Evolutionary conservation across 1,140 invertebrate species (phyloP).

Genomic region (Drosophila kepulauana): DNA sequence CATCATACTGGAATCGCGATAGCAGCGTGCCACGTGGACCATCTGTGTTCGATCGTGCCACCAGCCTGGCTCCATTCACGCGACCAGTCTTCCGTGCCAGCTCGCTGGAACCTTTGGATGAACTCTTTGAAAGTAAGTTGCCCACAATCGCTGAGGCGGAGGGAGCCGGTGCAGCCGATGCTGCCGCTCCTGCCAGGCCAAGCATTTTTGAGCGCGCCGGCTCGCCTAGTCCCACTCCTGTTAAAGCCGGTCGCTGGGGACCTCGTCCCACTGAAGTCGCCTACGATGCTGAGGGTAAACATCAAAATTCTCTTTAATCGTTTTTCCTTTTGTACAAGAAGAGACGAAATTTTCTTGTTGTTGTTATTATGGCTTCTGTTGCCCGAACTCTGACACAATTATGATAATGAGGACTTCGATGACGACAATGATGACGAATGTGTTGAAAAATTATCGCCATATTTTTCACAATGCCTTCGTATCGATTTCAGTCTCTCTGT

Average conservation of each 20-base stretch:
- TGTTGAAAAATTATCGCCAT: constrained; percentile 72
- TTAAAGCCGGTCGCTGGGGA: constrained; percentile 88
- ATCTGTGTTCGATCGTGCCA: constrained; percentile 81
- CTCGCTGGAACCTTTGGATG: constrained; percentile 85
- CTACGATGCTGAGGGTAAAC: constrained; percentile 90
- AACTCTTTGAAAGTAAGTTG: constrained; percentile 86
- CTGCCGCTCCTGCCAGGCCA: constrained; percentile 71
- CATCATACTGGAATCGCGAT: constrained; percentile 73
- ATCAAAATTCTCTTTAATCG: constrained; percentile 60
- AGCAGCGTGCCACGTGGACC: constrained; percentile 77
- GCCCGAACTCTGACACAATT: constrained; percentile 44
- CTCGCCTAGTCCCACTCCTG: constrained; percentile 88
- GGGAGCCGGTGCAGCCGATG: constrained; percentile 34
- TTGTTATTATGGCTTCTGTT: constrained; percentile 65
- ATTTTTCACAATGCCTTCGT: constrained; percentile 67
- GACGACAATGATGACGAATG: constrained; percentile 48
- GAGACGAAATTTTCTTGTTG: constrained; percentile 66
- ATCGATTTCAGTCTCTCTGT: constrained; percentile 17
- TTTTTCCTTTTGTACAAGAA: constrained; percentile 62
- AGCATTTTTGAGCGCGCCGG: constrained; percentile 86
- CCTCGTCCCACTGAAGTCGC: constrained; percentile 88
- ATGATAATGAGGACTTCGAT: constrained; percentile 28
- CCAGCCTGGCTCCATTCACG: constrained; percentile 80
- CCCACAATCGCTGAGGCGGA: constrained; percentile 72
- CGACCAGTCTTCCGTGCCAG: constrained; percentile 83